Conservation (phyloP, 2,888 invertebrate species). For the Andrena marginata region DNA sequence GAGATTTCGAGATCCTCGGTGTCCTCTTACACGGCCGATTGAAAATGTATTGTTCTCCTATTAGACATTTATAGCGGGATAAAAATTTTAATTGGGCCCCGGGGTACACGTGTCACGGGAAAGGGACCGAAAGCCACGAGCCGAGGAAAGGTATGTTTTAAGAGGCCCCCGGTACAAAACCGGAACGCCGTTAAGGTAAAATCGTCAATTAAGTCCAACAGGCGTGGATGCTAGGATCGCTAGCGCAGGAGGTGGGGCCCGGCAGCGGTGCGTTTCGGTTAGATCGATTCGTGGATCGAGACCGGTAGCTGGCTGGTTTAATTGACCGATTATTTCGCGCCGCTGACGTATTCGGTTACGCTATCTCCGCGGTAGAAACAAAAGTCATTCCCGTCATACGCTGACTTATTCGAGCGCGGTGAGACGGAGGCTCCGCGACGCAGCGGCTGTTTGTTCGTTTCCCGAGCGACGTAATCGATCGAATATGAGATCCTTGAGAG, state of each 20-base stretch:
- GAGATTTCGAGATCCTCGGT: not conserved
- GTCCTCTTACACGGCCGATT: not conserved
- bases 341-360: constrained; percentile 39
- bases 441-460: not conserved
- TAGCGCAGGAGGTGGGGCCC: constrained; percentile 10
- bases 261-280: constrained; percentile 9
- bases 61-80: not conserved
- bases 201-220: constrained; percentile 51
- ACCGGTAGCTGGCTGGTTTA: constrained; percentile 39
- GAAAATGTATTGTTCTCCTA: not conserved
- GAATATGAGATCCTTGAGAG: constrained; percentile 17
- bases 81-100: constrained; percentile 21
- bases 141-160: constrained; percentile 13
- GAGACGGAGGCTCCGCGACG: not conserved
- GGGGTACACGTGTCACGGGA: constrained; percentile 6
- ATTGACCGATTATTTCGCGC: constrained; percentile 61
- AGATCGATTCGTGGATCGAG: constrained; percentile 48
- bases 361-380: constrained; percentile 11
- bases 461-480: not conserved
- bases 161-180: constrained; percentile 10
- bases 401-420: constrained; percentile 8
- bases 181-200: constrained; percentile 35
- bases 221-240: constrained; percentile 24
- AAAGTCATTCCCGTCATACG: constrained; percentile 31
- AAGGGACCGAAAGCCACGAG: constrained; percentile 20